Evolutionary conservation across 2,797 vertebrate genomes (phyloP).

Genomic region (Chrosomus eos): DNA sequence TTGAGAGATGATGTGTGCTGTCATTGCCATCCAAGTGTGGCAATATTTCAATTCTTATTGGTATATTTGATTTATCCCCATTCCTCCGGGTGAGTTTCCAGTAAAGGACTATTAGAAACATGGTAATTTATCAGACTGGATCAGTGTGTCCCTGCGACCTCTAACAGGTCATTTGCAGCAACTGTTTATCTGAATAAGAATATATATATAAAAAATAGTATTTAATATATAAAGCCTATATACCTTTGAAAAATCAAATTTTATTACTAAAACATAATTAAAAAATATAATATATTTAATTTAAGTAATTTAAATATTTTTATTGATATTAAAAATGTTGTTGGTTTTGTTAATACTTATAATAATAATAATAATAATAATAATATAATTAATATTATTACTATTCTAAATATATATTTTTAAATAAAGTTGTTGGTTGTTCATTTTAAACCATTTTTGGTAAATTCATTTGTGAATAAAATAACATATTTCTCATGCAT

Average conservation of each 20-base stretch:
- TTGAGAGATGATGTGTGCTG: constrained; percentile 10
- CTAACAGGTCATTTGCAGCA: background rate
- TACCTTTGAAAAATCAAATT: background rate
- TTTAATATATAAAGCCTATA: background rate
- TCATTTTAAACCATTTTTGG: background rate
- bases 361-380: no score
- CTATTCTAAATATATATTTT: background rate
- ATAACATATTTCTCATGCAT: background rate
- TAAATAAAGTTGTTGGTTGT: background rate
- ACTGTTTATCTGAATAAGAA: background rate
- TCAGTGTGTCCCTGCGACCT: constrained; percentile 1
- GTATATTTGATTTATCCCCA: background rate
- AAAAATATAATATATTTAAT: background rate
- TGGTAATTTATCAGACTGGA: background rate
- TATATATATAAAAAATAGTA: background rate
- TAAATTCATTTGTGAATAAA: background rate
- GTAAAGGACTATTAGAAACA: background rate
- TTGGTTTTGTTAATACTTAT: background rate
- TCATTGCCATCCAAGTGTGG: background rate
- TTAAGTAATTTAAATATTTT: background rate
- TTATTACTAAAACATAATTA: background rate
- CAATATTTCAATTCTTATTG: background rate
- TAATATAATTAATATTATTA: background rate
- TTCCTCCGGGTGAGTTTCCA: background rate
- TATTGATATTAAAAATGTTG: background rate